Conservation (phyloP, 2,888 invertebrate genomes). For the Athrips mouffetella region DNA sequence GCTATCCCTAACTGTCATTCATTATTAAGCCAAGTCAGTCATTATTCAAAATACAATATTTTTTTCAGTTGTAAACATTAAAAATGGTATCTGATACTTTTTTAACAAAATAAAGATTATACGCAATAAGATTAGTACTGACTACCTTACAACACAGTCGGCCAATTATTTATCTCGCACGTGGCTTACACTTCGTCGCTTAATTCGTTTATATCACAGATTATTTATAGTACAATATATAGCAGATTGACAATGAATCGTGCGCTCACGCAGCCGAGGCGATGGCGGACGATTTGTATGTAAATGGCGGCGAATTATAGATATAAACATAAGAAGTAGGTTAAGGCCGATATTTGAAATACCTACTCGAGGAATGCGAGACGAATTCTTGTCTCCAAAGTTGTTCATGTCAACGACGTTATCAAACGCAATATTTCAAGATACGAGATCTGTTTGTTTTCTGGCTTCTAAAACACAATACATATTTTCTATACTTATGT, state of each 20-base stretch:
- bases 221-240: too few relatives aligned
- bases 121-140: too few relatives aligned
- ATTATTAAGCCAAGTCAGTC: too few relatives aligned
- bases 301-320: slow-evolving; percentile 42
- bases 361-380: slow-evolving; percentile 31
- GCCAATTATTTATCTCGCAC: slow-evolving; percentile 10
- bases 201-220: slow-evolving; percentile 15
- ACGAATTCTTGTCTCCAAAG: slow-evolving; percentile 8
- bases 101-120: too few relatives aligned
- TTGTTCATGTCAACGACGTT: neutral
- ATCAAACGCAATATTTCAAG: neutral
- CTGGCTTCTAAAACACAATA: neutral
- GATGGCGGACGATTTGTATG: slow-evolving; percentile 43
- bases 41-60: too few relatives aligned
- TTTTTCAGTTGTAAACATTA: too few relatives aligned
- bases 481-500: too few relatives aligned
- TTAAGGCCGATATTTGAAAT: slow-evolving; percentile 35
- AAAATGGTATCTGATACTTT: too few relatives aligned
- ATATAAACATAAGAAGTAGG: slow-evolving; percentile 33
- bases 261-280: slow-evolving; percentile 28
- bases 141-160: too few relatives aligned
- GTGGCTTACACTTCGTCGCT: slow-evolving; percentile 17
- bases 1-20: too few relatives aligned
- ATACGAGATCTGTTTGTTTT: neutral
- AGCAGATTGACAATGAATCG: slow-evolving; percentile 25